Conservation (phyloP, 2,113 vertebrate genomes). For the Charadrius vociferus region DNA sequence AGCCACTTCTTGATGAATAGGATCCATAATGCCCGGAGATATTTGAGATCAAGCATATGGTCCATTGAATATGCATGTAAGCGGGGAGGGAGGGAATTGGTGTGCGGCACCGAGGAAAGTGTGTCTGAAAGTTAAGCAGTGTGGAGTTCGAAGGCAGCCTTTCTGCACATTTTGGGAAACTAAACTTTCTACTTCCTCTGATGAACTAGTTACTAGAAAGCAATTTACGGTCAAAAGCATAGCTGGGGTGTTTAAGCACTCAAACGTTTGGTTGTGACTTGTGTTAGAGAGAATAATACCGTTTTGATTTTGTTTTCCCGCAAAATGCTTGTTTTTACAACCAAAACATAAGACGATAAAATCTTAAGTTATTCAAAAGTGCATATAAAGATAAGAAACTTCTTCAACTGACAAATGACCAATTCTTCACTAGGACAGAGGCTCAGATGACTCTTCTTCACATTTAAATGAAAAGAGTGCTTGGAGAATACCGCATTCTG, state of each 20-base stretch:
- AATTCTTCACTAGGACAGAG: neutral
- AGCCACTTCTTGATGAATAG: conserved; percentile 49
- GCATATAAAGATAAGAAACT: neutral
- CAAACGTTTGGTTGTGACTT: neutral
- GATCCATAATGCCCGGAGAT: conserved; percentile 47
- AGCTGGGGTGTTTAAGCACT: neutral
- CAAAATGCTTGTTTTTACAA: neutral
- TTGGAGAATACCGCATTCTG: conserved; percentile 25
- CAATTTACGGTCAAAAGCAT: neutral
- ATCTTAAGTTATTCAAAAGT: neutral
- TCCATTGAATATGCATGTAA: conserved; percentile 62
- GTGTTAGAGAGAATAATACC: neutral
- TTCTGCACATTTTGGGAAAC: neutral
- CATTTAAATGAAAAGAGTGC: conserved; percentile 38
- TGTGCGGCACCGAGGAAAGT: neutral
- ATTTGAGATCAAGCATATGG: conserved; percentile 61
- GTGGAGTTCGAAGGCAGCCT: neutral
- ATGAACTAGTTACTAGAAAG: neutral
- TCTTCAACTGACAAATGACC: conserved; percentile 32
- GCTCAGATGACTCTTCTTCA: conserved; percentile 31
- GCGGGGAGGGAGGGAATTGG: neutral
- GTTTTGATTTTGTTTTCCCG: neutral
- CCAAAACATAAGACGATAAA: neutral
- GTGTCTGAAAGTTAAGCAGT: neutral
- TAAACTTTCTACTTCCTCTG: neutral